Evolutionary conservation across 2,113 vertebrate species (phyloP).

Genomic region (Nipponia nippon): DNA sequence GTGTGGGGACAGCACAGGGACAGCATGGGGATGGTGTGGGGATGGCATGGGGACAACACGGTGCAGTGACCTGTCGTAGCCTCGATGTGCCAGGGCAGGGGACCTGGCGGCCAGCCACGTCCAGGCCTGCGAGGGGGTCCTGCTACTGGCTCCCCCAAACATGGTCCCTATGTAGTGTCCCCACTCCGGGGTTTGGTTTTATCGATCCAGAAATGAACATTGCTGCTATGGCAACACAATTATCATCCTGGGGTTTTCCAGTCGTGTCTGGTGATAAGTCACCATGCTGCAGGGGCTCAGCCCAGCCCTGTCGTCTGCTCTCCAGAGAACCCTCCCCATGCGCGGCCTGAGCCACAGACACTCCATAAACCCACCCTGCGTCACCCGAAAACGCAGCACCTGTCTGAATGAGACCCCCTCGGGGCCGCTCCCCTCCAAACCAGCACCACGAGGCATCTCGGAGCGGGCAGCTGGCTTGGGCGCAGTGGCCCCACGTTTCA

Average conservation of each 20-base stretch:
- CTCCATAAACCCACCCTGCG: rapidly evolving
- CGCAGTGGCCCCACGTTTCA: rapidly evolving
- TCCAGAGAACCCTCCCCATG: background rate
- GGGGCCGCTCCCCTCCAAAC: background rate
- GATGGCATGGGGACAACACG: background rate
- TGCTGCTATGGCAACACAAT: background rate
- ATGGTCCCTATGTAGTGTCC: rapidly evolving
- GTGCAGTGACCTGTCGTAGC: background rate
- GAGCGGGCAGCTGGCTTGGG: background rate
- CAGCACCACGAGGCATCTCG: background rate
- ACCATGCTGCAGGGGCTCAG: background rate
- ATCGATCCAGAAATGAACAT: rapidly evolving
- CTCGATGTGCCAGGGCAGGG: background rate
- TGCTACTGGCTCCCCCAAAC: background rate
- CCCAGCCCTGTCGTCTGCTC: background rate
- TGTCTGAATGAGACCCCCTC: rapidly evolving
- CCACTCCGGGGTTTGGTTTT: background rate
- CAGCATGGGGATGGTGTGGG: background rate
- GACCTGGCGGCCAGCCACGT: rapidly evolving
- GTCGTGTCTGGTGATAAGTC: background rate
- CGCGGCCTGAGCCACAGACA: background rate
- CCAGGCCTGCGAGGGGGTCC: background rate
- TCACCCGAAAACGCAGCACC: rapidly evolving
- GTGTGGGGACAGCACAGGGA: background rate
- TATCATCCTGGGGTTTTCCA: background rate